Evolutionary conservation across 1,140 invertebrate species (phyloP).

Genomic region (Laupala kohalensis): DNA sequence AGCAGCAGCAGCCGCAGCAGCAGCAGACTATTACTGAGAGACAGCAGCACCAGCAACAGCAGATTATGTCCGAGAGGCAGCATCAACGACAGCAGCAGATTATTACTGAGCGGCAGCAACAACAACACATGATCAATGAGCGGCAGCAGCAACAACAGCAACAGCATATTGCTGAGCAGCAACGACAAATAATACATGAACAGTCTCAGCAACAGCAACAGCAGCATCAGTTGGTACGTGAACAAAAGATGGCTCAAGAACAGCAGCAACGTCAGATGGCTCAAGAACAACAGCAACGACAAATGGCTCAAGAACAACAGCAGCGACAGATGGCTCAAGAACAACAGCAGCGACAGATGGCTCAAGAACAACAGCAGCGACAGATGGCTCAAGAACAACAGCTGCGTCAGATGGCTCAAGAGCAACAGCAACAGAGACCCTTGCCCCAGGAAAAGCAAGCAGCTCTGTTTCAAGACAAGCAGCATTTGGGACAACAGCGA

Average conservation of each 20-base stretch:
- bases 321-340: too few species aligned
- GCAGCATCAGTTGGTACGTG: background rate
- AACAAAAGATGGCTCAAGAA: background rate
- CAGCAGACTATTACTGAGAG: background rate
- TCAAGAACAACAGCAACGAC: too few species aligned
- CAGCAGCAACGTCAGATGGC: background rate
- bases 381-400: background rate
- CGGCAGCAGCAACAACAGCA: too few species aligned
- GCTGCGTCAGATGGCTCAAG: background rate
- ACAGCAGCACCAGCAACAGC: background rate
- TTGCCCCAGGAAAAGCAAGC: background rate
- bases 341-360: too few species aligned
- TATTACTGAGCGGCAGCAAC: too few species aligned
- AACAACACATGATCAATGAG: too few species aligned
- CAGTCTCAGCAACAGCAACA: background rate
- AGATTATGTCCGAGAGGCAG: too few species aligned
- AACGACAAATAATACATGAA: too few species aligned
- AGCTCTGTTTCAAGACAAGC: background rate
- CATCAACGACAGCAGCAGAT: too few species aligned
- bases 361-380: too few species aligned
- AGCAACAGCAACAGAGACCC: background rate
- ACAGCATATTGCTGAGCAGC: too few species aligned
- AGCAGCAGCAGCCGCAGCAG: constrained; percentile 13
- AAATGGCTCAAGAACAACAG: too few species aligned
- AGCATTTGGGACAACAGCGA: background rate